Base-by-base conservation (phyloP, 1,140 invertebrate species). In the Meloidogyne floridensis region DNA sequence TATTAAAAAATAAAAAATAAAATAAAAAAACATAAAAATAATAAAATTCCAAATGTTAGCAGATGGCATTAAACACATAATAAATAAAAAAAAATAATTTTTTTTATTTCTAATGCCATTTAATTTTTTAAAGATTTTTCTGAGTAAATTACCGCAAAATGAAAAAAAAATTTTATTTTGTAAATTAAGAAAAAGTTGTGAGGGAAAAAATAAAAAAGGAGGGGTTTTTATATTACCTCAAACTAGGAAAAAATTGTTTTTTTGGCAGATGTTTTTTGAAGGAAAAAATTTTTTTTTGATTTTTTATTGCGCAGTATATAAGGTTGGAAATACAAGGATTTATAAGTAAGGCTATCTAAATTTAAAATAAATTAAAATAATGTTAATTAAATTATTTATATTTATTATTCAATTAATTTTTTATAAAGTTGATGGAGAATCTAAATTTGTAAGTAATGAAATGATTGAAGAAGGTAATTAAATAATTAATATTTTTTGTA, bases 71-170 rank as follows among this genome's bases (percentile, higher is more conserved):
- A 15, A 65, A 65, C 32, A 32, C 32, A 32, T 65, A 13, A n/a
- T 47, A 47, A 47, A 47, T 47, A 47, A 47, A 47, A 32, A 47
- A 32, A 32, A 32, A 32, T 32, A 32, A 32, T 32, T 32, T 32
- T 32, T 47, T 65, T 65, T n/a, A n/a, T n/a, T 65, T 65, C n/a
- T n/a, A 65, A 65, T 65, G 59, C 59, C 59, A 65, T 59, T 59
- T 59, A 59, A 2, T 32, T 65, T 65, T 65, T 65, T 18, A n/a
- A 18, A 65, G n/a, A 6, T 15, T 15, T n/a, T 32, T 65, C 3
- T n/a, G 7, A 47, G 47, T 47, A 47, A 47, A 47, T n/a, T 18
- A 65, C 59, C 59, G 7, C 59, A 18, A 65, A 65, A 65, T 65
- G 3, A 65, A n/a, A 32, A 20, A 32, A 32, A 32, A 32, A n/a